Base-by-base conservation (phyloP, 2,888 invertebrate species). In the Vandiemenella viatica region DNA sequence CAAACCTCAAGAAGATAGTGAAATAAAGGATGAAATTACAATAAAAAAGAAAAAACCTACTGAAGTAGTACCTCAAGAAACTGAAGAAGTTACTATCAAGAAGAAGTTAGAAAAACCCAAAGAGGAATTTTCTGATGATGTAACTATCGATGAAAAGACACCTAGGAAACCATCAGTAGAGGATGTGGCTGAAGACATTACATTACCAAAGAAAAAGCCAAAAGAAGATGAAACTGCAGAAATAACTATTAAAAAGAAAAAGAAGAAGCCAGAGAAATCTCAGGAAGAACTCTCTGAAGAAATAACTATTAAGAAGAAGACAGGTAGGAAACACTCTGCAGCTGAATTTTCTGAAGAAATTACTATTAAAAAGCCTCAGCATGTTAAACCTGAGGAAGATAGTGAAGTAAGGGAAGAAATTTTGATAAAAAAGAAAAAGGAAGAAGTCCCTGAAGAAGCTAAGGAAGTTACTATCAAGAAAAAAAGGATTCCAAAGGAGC, bases 331-430 rank as follows among this genome's bases (percentile, higher is more conserved):
- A 21, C 21, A 37, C 6, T 45, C 38, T 17, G 45, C 43, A 8
- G 55, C 55, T 48, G 58, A 56, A 42, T 49, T 55, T 3, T 22
- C 51, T 38, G 57, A 59, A 52, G 54, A 55, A 48, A 48, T 53
- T 19, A 86, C 81, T 0, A 73, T 87, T 16, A 83, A 83, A 62
- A 84, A 82, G 63, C 66, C 83, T 15, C 80, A 80, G 57, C 75
- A 78, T 4, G 69, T 78, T 15, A 21, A 48, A 32, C 51, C 45
- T 7, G 23, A 48, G 20, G 23, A 51, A 23, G 46, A 49, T 67
- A 74, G 80, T 16, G 79, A 80, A 41, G 54, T 59, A n/a, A 55
- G 67, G 17, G 71, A 72, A 58, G 74, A 75, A 59, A 72, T 17
- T 21, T 45, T 45, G 17, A 19, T 50, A 2, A 45, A 38, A 44